phyloP scores from a whole-genome alignment of 2,888 invertebrate species.

The Lacanobia wlatinum region DNA sequence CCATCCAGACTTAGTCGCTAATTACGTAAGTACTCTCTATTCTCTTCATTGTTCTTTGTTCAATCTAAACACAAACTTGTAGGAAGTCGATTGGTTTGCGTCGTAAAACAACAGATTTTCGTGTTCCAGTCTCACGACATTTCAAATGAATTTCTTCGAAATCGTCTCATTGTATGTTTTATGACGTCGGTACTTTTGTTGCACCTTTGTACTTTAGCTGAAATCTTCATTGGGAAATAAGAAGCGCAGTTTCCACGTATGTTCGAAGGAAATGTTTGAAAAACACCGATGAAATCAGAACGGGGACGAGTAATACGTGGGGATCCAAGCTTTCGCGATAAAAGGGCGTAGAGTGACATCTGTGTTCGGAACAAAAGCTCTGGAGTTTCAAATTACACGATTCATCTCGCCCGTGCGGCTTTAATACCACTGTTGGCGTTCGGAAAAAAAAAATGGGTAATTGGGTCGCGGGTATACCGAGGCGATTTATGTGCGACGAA shows the following conservation, averaged over 20 bases:
- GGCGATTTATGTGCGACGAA: conserved; percentile 63
- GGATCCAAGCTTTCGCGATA: conserved; percentile 63
- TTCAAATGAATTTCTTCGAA: conserved; percentile 49
- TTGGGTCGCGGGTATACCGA: conserved; percentile 76
- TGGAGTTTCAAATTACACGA: conserved; percentile 84
- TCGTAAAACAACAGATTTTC: conserved; percentile 35
- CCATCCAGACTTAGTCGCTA: conserved; percentile 97
- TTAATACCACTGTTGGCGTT: conserved; percentile 82
- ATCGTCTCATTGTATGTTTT: conserved; percentile 46
- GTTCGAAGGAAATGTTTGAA: conserved; percentile 41
- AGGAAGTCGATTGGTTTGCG: conserved; percentile 29
- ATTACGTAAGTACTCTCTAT: conserved; percentile 95
- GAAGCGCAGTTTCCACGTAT: conserved; percentile 38
- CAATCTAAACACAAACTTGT: conserved; percentile 12
- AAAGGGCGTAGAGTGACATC: conserved; percentile 77
- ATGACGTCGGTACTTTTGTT: conserved; percentile 45
- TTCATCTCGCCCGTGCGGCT: conserved; percentile 79
- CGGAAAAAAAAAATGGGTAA: conserved; percentile 84
- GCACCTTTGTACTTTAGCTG: conserved; percentile 54
- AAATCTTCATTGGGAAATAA: conserved; percentile 54
- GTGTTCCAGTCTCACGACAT: conserved; percentile 25
- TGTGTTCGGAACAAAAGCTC: conserved; percentile 78
- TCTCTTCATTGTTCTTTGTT: conserved; percentile 26
- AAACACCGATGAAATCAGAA: conserved; percentile 71
- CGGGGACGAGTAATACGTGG: conserved; percentile 66